phyloP scores from a whole-genome alignment of 2,888 invertebrate species.

The Lepas anatifera region DNA sequence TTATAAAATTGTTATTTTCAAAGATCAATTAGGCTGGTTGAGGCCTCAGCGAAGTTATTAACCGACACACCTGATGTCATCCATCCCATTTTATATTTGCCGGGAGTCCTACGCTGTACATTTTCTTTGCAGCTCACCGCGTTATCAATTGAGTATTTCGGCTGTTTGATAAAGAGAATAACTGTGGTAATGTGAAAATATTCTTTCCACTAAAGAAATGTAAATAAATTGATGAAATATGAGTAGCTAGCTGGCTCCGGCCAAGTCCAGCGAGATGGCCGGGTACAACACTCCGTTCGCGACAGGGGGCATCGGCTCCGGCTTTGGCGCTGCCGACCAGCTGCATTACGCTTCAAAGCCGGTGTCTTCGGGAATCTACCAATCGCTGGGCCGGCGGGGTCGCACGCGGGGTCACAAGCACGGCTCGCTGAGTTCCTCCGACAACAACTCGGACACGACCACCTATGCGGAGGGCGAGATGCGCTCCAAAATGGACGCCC shows the following conservation, averaged over 20 bases:
- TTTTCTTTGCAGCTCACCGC: no score
- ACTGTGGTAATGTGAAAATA: no score
- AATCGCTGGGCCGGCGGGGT: slow-evolving; percentile 17
- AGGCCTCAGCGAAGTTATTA: no score
- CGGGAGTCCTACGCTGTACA: no score
- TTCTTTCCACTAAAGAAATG: no score
- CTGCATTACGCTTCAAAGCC: slow-evolving; percentile 6
- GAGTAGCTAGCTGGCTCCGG: background rate
- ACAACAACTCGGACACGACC: slow-evolving; percentile 30
- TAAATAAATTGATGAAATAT: no score
- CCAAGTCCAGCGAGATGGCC: background rate
- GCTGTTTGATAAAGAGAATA: no score
- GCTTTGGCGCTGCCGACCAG: background rate
- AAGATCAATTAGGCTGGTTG: no score
- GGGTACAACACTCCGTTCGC: background rate
- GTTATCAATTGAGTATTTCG: no score
- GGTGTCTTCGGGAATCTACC: background rate
- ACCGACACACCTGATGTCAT: no score
- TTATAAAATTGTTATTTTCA: no score
- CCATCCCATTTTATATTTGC: no score
- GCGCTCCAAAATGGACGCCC: slow-evolving; percentile 25
- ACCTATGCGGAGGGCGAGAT: slow-evolving; percentile 29
- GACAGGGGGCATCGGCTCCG: background rate
- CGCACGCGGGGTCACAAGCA: slow-evolving; percentile 17
- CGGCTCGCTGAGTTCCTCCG: slow-evolving; percentile 29